Evolutionary conservation across 1,140 invertebrate genomes (phyloP).

Genomic region (Platorchestia sp.): DNA sequence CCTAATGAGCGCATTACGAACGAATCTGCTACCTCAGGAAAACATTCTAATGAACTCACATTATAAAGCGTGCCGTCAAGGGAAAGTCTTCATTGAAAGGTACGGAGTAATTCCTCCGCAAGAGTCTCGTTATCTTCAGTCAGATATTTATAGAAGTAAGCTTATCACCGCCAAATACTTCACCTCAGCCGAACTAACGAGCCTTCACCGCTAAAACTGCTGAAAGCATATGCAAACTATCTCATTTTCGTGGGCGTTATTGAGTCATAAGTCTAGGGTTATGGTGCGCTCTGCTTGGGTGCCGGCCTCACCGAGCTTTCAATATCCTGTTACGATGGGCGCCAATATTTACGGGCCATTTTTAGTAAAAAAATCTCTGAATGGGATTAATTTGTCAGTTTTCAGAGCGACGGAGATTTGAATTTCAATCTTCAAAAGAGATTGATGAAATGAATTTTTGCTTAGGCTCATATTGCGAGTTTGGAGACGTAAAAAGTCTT

Average conservation of each 20-base stretch:
- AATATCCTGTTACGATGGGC: conserved; percentile 35
- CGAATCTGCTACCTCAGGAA: too few relatives aligned
- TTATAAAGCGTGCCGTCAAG: neutral
- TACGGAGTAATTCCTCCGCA: neutral
- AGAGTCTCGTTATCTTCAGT: neutral
- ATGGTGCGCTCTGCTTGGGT: neutral
- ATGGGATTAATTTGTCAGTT: conserved; percentile 27
- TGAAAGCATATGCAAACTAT: conserved; percentile 46
- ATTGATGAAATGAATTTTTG: conserved; percentile 10
- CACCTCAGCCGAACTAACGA: conserved; percentile 27
- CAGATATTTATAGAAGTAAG: neutral
- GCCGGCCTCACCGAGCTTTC: neutral
- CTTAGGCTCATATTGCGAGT: neutral
- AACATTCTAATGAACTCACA: neutral
- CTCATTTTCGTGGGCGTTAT: conserved; percentile 47
- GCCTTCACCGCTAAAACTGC: conserved; percentile 14
- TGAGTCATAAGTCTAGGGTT: conserved; percentile 51
- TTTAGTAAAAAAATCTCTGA: neutral
- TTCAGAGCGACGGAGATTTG: conserved; percentile 3
- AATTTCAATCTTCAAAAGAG: neutral
- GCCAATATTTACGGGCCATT: conserved; percentile 38
- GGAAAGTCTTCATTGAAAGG: neutral
- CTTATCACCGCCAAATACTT: conserved; percentile 10
- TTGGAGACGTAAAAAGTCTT: neutral
- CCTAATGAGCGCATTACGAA: neutral